Evolutionary conservation across 2,113 vertebrate species (phyloP), one percentile per base, ranked within the genome.

Genomic region (Psittacula cyanocephala): DNA sequence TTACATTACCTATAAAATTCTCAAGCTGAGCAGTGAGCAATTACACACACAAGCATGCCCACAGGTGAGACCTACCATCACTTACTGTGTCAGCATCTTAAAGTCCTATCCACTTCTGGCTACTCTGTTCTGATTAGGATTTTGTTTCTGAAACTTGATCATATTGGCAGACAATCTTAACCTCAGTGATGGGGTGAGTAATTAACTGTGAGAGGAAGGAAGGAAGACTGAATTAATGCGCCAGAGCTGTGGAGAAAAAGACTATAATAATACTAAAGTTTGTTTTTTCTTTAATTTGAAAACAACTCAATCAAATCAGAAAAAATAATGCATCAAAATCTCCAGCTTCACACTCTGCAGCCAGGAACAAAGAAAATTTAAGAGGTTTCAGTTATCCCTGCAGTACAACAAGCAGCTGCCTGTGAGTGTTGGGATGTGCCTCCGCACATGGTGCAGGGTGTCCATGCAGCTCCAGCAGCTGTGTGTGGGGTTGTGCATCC

Each of bases 131-230:
- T 71, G 53, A 17, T 91, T 63, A 71, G 76, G 46, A 79, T 63
- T 89, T 86, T 95, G 39, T 69, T 91, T 79, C 69, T 91, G 49
- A 89, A 69, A 35, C 37, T 68, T 47, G 25, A 49, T 86, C 65
- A 10, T 57, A 63, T 82, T 83, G 80, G 39, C 67, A 90, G 59
- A 59, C 22, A 68, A 17, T 22, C 55, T 87, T 86, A 80, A 49
- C 27, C 33, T 81, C 69, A 50, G 23, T 59, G 75, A 80, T 19
- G 41, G 85, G 27, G 23, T 47, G 49, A 63, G 37, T 25, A 50
- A 81, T n/a, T 93, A 68, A 50, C 86, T 13, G 6, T 75, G 20
- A 97, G 44, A 85, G 18, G 29, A 75, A 95, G 52, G n/a, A 84
- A 91, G 59, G 50, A 85, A 82, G 41, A 62, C 11, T 39, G 41